Evolutionary conservation across 2,888 invertebrate genomes (phyloP), one percentile per base, ranked within the genome.

Genomic region (Mythimna albipuncta): DNA sequence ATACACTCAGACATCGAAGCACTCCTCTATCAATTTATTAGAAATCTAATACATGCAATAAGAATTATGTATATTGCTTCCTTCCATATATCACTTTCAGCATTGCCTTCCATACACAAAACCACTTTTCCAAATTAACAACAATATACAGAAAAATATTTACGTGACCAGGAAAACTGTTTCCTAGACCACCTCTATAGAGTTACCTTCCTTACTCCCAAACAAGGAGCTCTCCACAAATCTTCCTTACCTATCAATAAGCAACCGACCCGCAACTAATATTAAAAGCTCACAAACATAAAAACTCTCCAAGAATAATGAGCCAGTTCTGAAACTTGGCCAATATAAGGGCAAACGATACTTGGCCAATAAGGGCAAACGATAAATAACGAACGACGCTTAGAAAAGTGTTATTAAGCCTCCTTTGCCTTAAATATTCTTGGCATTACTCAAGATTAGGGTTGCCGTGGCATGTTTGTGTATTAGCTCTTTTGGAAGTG

Each of bases 321-420:
- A 82, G 85, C 32, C 69, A 70, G 62, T 74, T 62, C 75, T 52
- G 55, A 74, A 81, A 81, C 71, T 83, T 73, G 73, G 72, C 81
- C 77, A 77, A 77, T 77, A 77, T 77, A 75, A 57, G 38, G 64
- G 50, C 75, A 64, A 62, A 64, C 77, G 78, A 85, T 85, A 81
- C 75, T 83, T 73, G 73, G 77, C 75, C 76, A 77, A 77, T 77
- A 77, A 65, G 59, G 81, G 57, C 62, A 52, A 64, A 64, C 77
- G 75, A 85, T 85, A 85, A 85, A 85, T 85, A 85, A 85, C 81
- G 79, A 65, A 78, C 87, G 85, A 72, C 85, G 78, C 75, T 85
- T 85, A 83, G 77, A 83, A 85, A 87, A 85, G 79, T 85, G 85
- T 85, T 85, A 85, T 85, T 85, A 85, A 81, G 79, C 69, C 72